These are phyloP conservation scores for Smutsia temminckii DNA, from an alignment of 2,797 vertebrate genomes.

Conservation along the genomic window DNA sequence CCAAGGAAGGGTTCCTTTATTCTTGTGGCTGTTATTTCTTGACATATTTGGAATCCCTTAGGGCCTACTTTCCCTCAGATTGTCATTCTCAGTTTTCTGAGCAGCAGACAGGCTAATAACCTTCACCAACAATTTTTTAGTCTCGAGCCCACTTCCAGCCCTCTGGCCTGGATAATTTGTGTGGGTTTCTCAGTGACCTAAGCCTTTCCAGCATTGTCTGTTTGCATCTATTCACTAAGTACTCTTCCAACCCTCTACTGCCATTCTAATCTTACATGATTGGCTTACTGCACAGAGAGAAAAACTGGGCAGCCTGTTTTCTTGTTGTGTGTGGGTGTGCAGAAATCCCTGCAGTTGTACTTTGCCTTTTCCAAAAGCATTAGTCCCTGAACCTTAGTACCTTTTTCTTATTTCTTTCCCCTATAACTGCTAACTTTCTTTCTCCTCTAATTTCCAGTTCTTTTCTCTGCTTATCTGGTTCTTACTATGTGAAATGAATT, in stretches of 20 bases:
- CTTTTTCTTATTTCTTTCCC: background rate
- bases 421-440: background rate
- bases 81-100: slow-evolving; percentile 45
- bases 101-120: background rate
- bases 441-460: background rate
- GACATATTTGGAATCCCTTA: slow-evolving; percentile 41
- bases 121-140: background rate
- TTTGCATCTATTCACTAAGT: background rate
- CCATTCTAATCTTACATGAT: background rate
- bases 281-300: background rate
- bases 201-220: background rate
- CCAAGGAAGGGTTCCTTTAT: slow-evolving; percentile 41
- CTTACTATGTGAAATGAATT: slow-evolving; percentile 24
- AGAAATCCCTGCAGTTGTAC: background rate
- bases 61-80: slow-evolving; percentile 8
- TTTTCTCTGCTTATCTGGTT: slow-evolving; percentile 8
- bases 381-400: slow-evolving; percentile 15
- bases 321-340: background rate
- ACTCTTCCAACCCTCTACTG: background rate
- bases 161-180: slow-evolving; percentile 21
- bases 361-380: slow-evolving; percentile 18
- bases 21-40: slow-evolving; percentile 51
- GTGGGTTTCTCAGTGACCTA: background rate
- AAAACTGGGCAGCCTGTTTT: background rate
- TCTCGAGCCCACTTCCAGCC: background rate